Base-by-base conservation (phyloP, 2,888 invertebrate genomes). In the Drosophila tanythrix region DNA sequence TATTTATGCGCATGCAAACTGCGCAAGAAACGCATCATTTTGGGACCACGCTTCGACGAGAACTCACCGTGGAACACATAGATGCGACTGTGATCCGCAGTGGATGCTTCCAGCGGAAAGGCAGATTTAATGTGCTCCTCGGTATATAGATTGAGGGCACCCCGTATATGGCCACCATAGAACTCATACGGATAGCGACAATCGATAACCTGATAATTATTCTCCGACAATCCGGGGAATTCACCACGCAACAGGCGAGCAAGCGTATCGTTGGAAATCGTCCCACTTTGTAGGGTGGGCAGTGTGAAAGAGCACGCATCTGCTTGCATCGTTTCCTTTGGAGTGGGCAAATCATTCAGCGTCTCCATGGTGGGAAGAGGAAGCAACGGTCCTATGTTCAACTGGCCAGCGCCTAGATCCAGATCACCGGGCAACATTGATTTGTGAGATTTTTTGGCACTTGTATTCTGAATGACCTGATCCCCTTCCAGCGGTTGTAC, bases 51-150 rank as follows among this genome's bases (percentile, higher is more conserved):
- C 93, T 99, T 97, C 64, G 98, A 96, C 0, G 98, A 99, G 94
- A 99, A 99, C 93, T 99, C 99, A 93, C 99, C 99, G 93, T 99
- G 99, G 93, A 99, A 99, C 21, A 99, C 96, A 33, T 99, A 94
- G 52, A 99, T 96, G 71, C 95, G 94, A 43, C 97, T 93, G 76
- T 94, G 95, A 52, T 88, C 81, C 18, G 6, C 11, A 29, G 8
- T 18, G 21, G 31, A 6, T 13, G 10, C 75, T 74, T 81, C 80
- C 79, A 83, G 85, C 36, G 92, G 92, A 70, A 97, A 94, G 71
- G 94, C 94, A 64, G 94, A 93, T 71, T 95, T 93, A 18, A 99
- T 95, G 72, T 96, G 96, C 0, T 96, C 96, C 64, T 95, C 95
- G 0, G 96, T 97, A 93, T 96, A 98, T 27, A 98, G 93, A 93